Percentiles rank a stretch among this genome's conserved stretches.
Conservation (phyloP, 2,113 vertebrate species). For the Perccottus glenii region DNA sequence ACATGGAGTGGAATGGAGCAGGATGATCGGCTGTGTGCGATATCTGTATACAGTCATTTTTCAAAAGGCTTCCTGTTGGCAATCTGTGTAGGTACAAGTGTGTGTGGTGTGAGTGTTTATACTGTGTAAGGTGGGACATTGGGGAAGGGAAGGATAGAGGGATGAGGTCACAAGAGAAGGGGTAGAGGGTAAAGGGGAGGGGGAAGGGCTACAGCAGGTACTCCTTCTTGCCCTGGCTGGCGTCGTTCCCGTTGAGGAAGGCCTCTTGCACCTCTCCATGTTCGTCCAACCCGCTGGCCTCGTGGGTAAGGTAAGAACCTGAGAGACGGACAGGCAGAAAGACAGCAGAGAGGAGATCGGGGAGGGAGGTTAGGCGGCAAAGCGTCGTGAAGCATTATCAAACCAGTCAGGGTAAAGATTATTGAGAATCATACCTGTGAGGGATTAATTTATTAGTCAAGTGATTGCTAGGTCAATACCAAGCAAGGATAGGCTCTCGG, state of each 20-base stretch:
- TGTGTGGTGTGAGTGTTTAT: conserved; percentile 41
- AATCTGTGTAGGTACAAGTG: conserved; percentile 25
- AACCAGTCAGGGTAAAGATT: conserved; percentile 53
- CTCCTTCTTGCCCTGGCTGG: conserved; percentile 92
- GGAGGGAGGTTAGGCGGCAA: conserved; percentile 70
- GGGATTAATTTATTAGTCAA: conserved; percentile 75
- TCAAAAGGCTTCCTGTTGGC: conserved; percentile 71
- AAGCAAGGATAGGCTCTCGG: conserved; percentile 75
- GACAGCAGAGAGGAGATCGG: conserved; percentile 46
- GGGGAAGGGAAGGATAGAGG: conserved; percentile 33
- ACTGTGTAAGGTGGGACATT: conserved; percentile 54
- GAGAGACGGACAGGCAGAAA: conserved; percentile 37
- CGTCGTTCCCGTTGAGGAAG: conserved; percentile 91
- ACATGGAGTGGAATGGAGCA: conserved; percentile 44
- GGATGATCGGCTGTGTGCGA: conserved; percentile 59
- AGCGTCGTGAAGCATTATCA: conserved; percentile 64
- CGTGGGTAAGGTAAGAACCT: conserved; percentile 94
- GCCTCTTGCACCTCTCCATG: conserved; percentile 93
- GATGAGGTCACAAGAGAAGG: conserved; percentile 61
- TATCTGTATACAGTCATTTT: conserved; percentile 70
- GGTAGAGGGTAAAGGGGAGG: conserved; percentile 36
- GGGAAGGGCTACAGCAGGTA: conserved; percentile 88
- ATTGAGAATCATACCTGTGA: conserved; percentile 61
- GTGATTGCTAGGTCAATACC: conserved; percentile 77
- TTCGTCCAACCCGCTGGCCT: conserved; percentile 92